phyloP scores from a whole-genome alignment of 2,113 vertebrate species.

The Eulacestoma nigropectus region DNA sequence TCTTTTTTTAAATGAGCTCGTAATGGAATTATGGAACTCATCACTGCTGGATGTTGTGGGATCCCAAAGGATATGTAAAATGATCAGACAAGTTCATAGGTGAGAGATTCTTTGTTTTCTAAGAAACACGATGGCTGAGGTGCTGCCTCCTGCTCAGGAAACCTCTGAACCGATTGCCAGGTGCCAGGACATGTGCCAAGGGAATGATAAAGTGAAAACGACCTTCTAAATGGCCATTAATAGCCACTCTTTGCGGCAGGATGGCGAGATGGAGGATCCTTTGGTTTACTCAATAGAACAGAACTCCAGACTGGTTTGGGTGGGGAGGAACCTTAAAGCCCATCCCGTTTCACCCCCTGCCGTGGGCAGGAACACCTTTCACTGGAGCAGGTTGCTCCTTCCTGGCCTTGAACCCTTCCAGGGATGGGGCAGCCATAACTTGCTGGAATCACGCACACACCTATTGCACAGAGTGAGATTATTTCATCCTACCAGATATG shows the following conservation, averaged over 20 bases:
- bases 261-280: not conserved
- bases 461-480: fast-evolving
- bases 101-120: not conserved
- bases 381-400: not conserved
- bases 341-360: not conserved
- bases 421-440: not conserved
- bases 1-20: not conserved
- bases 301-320: not conserved
- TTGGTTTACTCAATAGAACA: fast-evolving
- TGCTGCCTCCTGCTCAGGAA: not conserved
- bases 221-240: not conserved
- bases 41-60: not conserved
- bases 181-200: not conserved
- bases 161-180: not conserved
- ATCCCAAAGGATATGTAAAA: not conserved
- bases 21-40: not conserved
- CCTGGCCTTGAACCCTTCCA: not conserved
- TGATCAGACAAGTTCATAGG: not conserved
- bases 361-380: not conserved
- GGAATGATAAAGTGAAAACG: not conserved
- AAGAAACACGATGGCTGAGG: fast-evolving
- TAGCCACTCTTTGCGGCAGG: not conserved
- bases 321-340: not conserved
- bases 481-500: fast-evolving
- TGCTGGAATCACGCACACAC: no score